Conservation (phyloP, 2,797 vertebrate species). For the Propithecus perrieri region DNA sequence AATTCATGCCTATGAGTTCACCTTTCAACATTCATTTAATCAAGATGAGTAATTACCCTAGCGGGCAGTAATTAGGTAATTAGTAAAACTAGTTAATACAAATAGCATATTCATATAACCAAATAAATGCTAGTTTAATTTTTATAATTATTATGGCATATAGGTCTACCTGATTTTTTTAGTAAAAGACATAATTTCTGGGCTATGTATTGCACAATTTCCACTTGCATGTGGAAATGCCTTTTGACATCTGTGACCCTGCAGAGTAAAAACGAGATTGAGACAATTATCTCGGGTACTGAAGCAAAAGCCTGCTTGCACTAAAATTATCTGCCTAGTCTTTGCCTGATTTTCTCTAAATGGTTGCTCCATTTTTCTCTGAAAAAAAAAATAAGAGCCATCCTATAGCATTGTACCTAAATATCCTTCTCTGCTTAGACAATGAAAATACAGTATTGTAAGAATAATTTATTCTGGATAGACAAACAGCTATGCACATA, state of each 20-base stretch:
- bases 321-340: constrained; percentile 79
- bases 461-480: constrained; percentile 55
- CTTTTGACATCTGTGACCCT: constrained; percentile 81
- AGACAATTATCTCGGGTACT: constrained; percentile 79
- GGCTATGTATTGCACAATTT: constrained; percentile 72
- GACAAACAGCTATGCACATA: constrained; percentile 33
- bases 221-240: constrained; percentile 76
- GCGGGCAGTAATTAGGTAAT: constrained; percentile 81
- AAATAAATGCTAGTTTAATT: constrained; percentile 80
- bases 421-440: constrained; percentile 49
- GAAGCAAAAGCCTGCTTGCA: constrained; percentile 78
- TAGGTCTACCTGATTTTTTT: constrained; percentile 73
- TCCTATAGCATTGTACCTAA: constrained; percentile 53
- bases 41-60: constrained; percentile 79
- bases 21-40: constrained; percentile 80
- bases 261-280: constrained; percentile 80
- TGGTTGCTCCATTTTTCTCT: constrained; percentile 55
- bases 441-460: constrained; percentile 67
- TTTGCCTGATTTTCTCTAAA: constrained; percentile 77
- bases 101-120: constrained; percentile 80
- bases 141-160: constrained; percentile 80
- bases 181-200: constrained; percentile 77
- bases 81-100: constrained; percentile 82
- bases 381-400: constrained; percentile 24
- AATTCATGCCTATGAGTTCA: constrained; percentile 76